Evolutionary conservation across 2,113 vertebrate genomes (phyloP).

Genomic region (Isichthys henryi): DNA sequence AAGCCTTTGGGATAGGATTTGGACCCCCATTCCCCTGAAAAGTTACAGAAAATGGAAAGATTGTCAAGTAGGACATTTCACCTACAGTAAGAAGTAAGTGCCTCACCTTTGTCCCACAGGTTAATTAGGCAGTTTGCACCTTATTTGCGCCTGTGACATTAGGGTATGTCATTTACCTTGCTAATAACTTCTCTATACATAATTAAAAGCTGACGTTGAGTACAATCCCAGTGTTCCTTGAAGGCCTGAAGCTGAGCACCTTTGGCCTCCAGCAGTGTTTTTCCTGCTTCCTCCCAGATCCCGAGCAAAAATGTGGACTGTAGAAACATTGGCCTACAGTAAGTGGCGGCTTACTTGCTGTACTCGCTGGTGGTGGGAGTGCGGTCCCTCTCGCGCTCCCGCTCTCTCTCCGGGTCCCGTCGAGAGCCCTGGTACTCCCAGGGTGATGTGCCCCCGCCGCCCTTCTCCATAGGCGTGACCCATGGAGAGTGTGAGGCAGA

Average conservation of each 20-base stretch:
- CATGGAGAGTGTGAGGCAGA: constrained; percentile 53
- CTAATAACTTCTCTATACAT: background rate
- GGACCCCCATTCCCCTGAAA: background rate
- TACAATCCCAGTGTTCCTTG: background rate
- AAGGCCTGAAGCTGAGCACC: background rate
- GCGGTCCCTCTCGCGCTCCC: constrained; percentile 38
- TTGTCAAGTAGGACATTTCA: background rate
- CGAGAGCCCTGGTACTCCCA: constrained; percentile 54
- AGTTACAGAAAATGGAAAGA: background rate
- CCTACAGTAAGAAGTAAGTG: background rate
- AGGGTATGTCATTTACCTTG: background rate
- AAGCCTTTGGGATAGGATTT: background rate
- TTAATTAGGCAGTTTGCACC: background rate
- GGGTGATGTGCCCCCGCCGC: constrained; percentile 40
- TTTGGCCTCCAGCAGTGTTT: background rate
- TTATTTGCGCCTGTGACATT: background rate
- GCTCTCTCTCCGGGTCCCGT: constrained; percentile 32
- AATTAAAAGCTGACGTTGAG: background rate
- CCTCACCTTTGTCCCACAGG: background rate
- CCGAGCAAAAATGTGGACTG: background rate
- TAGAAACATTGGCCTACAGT: background rate
- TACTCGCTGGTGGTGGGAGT: constrained; percentile 51
- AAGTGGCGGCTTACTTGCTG: constrained; percentile 23
- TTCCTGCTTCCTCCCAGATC: background rate
- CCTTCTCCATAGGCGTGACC: constrained; percentile 52